Conservation (phyloP, 1,140 invertebrate species). For the Laodelphax striatellus region DNA sequence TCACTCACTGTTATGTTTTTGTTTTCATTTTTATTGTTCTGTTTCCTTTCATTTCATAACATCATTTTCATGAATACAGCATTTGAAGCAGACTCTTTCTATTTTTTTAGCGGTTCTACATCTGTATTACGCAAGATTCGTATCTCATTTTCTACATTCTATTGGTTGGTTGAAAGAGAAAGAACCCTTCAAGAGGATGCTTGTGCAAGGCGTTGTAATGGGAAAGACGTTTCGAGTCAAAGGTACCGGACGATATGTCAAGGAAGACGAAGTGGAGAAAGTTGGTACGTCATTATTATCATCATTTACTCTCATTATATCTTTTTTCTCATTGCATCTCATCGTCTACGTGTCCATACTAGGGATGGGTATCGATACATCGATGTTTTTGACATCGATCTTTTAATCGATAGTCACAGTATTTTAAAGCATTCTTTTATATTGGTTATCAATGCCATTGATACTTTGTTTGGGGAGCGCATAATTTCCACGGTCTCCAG, state of each 20-base stretch:
- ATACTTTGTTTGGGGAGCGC: no score
- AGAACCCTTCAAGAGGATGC: slow-evolving; percentile 85
- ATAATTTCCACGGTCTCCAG: no score
- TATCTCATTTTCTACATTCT: slow-evolving; percentile 83
- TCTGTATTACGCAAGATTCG: slow-evolving; percentile 93
- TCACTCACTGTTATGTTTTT: no score
- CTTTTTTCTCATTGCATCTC: background rate
- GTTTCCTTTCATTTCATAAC: background rate
- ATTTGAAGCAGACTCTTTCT: slow-evolving; percentile 1
- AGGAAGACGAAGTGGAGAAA: slow-evolving; percentile 52
- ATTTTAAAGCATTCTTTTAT: no score
- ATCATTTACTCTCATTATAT: no score
- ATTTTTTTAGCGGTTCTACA: slow-evolving; percentile 68
- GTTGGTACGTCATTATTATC: slow-evolving; percentile 34
- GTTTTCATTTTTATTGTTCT: background rate
- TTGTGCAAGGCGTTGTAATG: slow-evolving; percentile 93
- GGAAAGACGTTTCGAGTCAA: slow-evolving; percentile 71
- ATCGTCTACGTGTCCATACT: background rate
- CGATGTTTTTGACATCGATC: no score
- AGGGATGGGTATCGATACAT: no score
- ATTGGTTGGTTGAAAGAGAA: slow-evolving; percentile 51
- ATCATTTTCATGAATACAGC: no score
- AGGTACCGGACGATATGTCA: slow-evolving; percentile 68
- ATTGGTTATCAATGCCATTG: no score
- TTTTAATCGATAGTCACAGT: no score